Base-by-base conservation (phyloP, 2,888 invertebrate species). In the Drosophila colorata region DNA sequence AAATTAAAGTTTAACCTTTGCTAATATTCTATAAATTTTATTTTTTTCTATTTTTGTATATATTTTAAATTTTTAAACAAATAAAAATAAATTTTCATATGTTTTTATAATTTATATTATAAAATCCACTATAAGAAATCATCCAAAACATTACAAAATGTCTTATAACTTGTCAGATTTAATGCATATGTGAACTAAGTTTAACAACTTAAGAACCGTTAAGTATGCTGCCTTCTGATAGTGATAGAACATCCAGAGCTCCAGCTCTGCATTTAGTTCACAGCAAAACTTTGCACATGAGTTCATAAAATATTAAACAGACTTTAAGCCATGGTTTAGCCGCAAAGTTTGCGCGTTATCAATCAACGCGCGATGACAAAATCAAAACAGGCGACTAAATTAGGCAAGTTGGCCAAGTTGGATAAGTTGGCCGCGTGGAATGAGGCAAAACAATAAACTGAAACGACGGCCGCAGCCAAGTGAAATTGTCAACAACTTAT, bases 401-500 rank as follows among this genome's bases (percentile, higher is more conserved):
- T 77, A 77, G 70, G 48, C 78, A 78, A 77, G 78, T 78, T 70
- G 61, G 58, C 69, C 74, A 66, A 53, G 44, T 23, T 13, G 14
- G 35, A 43, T 25, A 70, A 74, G 57, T 65, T 65, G 58, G 46
- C 35, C 48, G 44, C 52, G 49, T 46, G 46, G 48, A 53, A 58
- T 33, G 49, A 23, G 38, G 25, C 64, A 51, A 74, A 70, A 78
- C 71, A 77, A 75, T 74, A 63, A 66, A 67, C 53, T 43, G 44
- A 43, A 65, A 69, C 57, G 52, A 40, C 51, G 33, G 51, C 43
- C 40, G 18, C 57, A 58, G 64, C 66, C 75, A 71, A 68, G 43
- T 68, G 68, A 77, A 61, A 79, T 68, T 77, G 77, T 77, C 77
- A 77, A 79, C 79, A 77, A 79, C 77, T 77, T 77, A 77, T 77